These are phyloP conservation scores for Rhinichthys klamathensis DNA, from an alignment of 2,113 vertebrate species.

Conservation along the genomic window DNA sequence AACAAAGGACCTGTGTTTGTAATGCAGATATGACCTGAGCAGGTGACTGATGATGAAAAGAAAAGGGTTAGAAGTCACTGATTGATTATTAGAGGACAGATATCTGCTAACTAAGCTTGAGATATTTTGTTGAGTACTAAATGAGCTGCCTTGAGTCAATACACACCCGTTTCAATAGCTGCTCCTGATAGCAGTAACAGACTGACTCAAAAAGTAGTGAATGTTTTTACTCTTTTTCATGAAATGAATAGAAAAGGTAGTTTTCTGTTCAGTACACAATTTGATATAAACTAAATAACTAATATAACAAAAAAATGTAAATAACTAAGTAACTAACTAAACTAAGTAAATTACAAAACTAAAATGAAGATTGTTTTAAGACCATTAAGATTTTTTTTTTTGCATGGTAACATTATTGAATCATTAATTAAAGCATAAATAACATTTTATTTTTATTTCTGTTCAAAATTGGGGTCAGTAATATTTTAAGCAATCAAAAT, in stretches of 20 bases:
- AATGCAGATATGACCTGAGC: constrained; percentile 9
- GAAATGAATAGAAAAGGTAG: background rate
- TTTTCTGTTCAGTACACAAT: background rate
- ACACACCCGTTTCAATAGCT: background rate
- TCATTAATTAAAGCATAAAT: background rate
- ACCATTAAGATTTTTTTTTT: background rate
- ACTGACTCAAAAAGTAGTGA: background rate
- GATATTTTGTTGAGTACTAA: constrained; percentile 61
- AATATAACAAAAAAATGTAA: too few species aligned
- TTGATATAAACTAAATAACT: too few species aligned
- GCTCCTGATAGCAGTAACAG: background rate
- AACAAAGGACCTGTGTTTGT: background rate
- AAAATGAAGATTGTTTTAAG: background rate
- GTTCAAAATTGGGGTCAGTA: background rate
- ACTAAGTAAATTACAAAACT: too few species aligned
- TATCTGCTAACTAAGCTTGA: constrained; percentile 20
- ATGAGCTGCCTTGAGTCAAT: constrained; percentile 60
- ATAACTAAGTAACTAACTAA: too few species aligned
- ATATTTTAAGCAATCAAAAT: too few species aligned
- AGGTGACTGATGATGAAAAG: background rate
- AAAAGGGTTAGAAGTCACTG: background rate
- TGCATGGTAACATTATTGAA: background rate
- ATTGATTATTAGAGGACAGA: constrained; percentile 53
- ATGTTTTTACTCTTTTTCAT: background rate
- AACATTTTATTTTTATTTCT: background rate